These are phyloP conservation scores for Chaetoderma sp. DNA, from an alignment of 2,888 invertebrate genomes.

Conservation along the genomic window DNA sequence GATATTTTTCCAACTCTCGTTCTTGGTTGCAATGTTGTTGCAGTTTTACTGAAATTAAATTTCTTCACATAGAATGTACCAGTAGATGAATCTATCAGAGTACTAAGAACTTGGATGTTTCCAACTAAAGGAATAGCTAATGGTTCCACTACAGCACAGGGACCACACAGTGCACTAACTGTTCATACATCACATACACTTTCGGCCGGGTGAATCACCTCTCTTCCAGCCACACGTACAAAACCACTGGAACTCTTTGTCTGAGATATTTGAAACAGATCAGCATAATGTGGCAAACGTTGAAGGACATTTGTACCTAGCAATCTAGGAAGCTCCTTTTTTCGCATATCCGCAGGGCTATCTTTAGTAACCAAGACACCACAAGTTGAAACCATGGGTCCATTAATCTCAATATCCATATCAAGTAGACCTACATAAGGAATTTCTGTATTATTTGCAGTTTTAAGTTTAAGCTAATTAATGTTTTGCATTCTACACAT, in stretches of 20 bases:
- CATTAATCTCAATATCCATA: neutral
- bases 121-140: neutral
- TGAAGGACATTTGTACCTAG: neutral
- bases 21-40: neutral
- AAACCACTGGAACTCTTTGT: neutral
- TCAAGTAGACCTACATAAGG: neutral
- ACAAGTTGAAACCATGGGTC: neutral
- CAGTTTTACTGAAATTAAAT: neutral
- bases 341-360: neutral
- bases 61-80: neutral
- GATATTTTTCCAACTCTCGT: neutral
- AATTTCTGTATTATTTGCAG: neutral
- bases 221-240: neutral
- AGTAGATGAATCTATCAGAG: neutral
- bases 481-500: neutral
- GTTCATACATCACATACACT: neutral
- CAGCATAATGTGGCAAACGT: neutral
- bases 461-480: neutral
- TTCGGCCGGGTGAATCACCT: neutral
- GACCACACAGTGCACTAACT: neutral
- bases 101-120: no score
- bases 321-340: neutral
- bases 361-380: constrained; percentile 1
- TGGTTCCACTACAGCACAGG: neutral
- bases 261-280: neutral